Conservation (phyloP, 35 echinoderm and acorn worm genomes). For the Hemicentrotus pulcherrimus region DNA sequence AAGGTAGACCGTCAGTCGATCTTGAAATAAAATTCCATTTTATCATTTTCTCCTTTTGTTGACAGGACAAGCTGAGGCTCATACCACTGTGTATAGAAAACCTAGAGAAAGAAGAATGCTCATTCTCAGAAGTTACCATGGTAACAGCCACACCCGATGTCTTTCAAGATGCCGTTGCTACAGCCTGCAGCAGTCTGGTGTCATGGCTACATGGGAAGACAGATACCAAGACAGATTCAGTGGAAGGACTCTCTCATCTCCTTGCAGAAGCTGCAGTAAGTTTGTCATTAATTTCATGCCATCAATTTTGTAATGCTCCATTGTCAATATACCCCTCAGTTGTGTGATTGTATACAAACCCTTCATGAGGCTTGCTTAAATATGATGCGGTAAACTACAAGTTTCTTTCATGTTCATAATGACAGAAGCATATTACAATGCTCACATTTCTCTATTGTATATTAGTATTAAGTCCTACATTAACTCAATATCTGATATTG, state of each 20-base stretch:
- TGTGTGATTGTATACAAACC: no score
- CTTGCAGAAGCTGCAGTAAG: neutral
- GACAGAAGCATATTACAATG: no score
- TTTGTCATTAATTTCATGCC: neutral
- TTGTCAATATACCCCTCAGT: no score
- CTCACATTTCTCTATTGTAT: no score
- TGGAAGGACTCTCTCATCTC: neutral
- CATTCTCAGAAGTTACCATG: constrained; percentile 61
- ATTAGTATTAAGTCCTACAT: no score
- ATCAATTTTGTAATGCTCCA: neutral
- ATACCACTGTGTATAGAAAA: constrained; percentile 65
- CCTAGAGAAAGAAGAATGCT: constrained; percentile 42
- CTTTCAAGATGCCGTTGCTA: constrained; percentile 29
- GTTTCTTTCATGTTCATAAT: no score
- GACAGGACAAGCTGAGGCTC: constrained; percentile 52
- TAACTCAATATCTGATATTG: no score
- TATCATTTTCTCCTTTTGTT: neutral
- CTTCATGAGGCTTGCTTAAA: no score
- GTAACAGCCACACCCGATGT: constrained; percentile 54
- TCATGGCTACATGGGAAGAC: constrained; percentile 49
- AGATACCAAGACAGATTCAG: neutral
- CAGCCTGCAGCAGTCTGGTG: constrained; percentile 44
- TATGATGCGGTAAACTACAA: no score
- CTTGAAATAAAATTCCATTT: neutral
- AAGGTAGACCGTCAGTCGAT: no score